Base-by-base conservation (phyloP, 2,797 vertebrate genomes). In the Cheirogaleus major region DNA sequence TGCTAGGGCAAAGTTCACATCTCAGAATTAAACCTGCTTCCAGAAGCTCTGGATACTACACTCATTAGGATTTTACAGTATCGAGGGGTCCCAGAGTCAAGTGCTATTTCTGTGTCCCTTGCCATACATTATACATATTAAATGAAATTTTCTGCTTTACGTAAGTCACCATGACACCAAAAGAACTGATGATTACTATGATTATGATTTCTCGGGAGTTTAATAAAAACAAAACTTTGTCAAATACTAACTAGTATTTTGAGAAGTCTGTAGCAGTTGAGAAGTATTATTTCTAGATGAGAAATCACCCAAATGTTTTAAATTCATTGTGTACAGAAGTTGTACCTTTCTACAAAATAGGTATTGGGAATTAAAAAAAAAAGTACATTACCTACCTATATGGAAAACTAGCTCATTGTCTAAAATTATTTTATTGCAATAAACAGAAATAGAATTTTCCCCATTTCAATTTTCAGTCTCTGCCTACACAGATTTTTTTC, bases 181-280 rank as follows among this genome's bases (percentile, higher is more conserved):
- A 20, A 95, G 57, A 92, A 73, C 48, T 20, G 15, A 78, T 82
- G 93, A 87, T 96, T 67, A 80, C 45, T 41, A 22, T 15, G 52
- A 7, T 55, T 82, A 35, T 92, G 41, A 14, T 65, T 30, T 25
- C 61, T 97, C 59, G 50, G 70, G 7, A 87, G n/a, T 88, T 59
- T 23, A 85, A 89, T 84, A 80, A 94, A 93, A 89, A 97, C 27
- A 94, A 92, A 92, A 95, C 30, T 30, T 75, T 50, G 63, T 57
- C 69, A 96, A 91, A 93, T 48, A 52, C 35, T 32, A 94, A 43
- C 30, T 25, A 59, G 41, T 50, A 96, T 83, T 91, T 93, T 82
- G 70, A 88, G 50, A n/a, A 69, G 11, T 45, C 30, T 85, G 13
- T 72, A 73, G 43, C 15, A 73, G 10, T 76, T 35, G 38, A 70